Evolutionary conservation across 1,140 invertebrate species (phyloP).

Genomic region (fruit fly (Drosophila melanogaster)): DNA sequence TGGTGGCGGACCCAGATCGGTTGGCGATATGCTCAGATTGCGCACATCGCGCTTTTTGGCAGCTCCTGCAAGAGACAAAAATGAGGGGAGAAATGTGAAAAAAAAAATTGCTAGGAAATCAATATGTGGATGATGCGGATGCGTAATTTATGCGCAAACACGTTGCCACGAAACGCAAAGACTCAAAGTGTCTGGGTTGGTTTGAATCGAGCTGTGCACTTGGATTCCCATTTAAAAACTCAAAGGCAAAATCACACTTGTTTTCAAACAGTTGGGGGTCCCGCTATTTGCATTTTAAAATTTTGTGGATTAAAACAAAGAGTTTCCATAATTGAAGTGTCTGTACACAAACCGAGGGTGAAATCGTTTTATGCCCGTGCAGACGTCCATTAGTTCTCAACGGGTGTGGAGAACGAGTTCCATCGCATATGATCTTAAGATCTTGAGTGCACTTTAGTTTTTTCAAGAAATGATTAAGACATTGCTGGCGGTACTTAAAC

Average conservation of each 20-base stretch:
- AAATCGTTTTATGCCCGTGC: conserved; percentile 65
- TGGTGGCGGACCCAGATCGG: conserved; percentile 83
- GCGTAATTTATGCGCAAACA: conserved; percentile 75
- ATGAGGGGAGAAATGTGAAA: neutral
- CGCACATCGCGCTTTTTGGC: conserved; percentile 85
- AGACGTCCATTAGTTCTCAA: conserved; percentile 35
- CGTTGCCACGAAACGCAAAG: conserved; percentile 39
- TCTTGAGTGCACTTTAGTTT: conserved; percentile 18
- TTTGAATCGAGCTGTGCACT: conserved; percentile 4
- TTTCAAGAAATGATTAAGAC: neutral
- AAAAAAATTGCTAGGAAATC: conserved; percentile 16
- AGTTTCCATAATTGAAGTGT: conserved; percentile 75
- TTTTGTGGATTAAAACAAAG: conserved; percentile 75
- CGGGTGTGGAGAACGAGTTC: neutral
- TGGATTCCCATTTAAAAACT: conserved; percentile 55
- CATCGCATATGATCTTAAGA: conserved; percentile 4
- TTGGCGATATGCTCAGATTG: conserved; percentile 83
- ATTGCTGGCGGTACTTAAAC: neutral
- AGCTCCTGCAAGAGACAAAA: conserved; percentile 71
- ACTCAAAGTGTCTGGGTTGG: conserved; percentile 29
- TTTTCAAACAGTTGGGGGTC: conserved; percentile 29
- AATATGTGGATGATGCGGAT: conserved; percentile 19
- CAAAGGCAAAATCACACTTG: conserved; percentile 33
- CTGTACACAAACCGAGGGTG: conserved; percentile 46
- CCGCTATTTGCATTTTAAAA: conserved; percentile 56